Conservation (phyloP, 2,888 invertebrate species). For the Monochamus alternatus region DNA sequence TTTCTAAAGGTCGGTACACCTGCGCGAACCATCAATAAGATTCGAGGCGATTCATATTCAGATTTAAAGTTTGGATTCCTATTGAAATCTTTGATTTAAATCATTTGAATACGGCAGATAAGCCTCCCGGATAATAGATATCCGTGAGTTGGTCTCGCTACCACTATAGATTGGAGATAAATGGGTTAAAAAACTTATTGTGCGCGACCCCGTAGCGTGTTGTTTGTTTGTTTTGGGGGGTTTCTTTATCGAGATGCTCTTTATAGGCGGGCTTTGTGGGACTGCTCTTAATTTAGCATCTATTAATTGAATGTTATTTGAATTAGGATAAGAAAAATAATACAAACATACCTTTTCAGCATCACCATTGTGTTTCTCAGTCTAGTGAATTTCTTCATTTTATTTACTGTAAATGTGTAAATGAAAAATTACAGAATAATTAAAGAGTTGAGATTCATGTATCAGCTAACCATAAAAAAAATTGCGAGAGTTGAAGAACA, state of each 20-base stretch:
- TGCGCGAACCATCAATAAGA: conserved; percentile 60
- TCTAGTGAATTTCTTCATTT: too few species aligned
- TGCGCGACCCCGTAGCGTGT: conserved; percentile 45
- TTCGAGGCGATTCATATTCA: conserved; percentile 59
- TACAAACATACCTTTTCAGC: too few species aligned
- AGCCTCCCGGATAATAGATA: conserved; percentile 53
- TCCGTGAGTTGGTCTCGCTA: conserved; percentile 35
- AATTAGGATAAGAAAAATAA: background rate
- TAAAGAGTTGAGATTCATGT: too few species aligned
- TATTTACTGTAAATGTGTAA: too few species aligned
- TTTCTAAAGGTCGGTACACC: conserved; percentile 54
- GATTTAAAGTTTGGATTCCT: conserved; percentile 54
- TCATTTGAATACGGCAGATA: conserved; percentile 56
- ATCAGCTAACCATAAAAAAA: too few species aligned
- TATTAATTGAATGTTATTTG: background rate
- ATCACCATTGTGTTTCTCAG: too few species aligned
- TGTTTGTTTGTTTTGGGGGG: conserved; percentile 45
- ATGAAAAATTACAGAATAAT: too few species aligned
- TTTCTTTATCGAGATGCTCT: conserved; percentile 39
- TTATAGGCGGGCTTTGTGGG: conserved; percentile 33
- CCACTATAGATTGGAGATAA: conserved; percentile 51
- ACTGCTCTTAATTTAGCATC: background rate
- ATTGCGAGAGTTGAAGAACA: too few species aligned
- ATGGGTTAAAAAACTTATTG: conserved; percentile 50
- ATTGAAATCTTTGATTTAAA: conserved; percentile 57